Evolutionary conservation across 2,888 invertebrate genomes (phyloP).

Genomic region (Hyalella azteca): DNA sequence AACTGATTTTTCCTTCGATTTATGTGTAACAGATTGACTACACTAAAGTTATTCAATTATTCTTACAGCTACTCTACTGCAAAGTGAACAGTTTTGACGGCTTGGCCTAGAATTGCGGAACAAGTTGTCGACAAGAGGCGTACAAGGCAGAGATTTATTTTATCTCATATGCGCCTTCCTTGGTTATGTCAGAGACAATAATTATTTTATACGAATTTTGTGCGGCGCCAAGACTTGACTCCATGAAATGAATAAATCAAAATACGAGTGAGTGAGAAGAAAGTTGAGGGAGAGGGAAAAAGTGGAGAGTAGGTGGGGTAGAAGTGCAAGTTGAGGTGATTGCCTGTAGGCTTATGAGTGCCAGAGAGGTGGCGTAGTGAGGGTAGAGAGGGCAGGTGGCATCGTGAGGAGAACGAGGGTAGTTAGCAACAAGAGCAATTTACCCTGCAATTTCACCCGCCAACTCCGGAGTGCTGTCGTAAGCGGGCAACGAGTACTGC

Average conservation of each 20-base stretch:
- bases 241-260: constrained; percentile 30
- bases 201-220: background rate
- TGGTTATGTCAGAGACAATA: background rate
- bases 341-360: constrained; percentile 5
- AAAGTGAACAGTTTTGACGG: background rate
- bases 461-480: constrained; percentile 23
- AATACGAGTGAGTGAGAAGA: constrained; percentile 25
- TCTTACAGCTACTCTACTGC: constrained; percentile 1
- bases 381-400: constrained; percentile 29
- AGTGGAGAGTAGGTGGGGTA: constrained; percentile 23
- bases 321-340: constrained; percentile 28
- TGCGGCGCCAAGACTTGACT: background rate
- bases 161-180: background rate
- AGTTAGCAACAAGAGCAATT: no score
- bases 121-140: background rate
- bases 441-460: background rate
- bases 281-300: constrained; percentile 1
- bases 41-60: no score
- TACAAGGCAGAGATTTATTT: background rate
- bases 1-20: no score
- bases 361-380: background rate
- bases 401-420: constrained; percentile 24
- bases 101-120: background rate
- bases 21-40: no score
- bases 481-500: constrained; percentile 33